A percentile compares a stretch with the other conserved stretches of the same genome.
Conservation (phyloP, 2,113 vertebrate genomes). For the Sphyrna mokarran region DNA sequence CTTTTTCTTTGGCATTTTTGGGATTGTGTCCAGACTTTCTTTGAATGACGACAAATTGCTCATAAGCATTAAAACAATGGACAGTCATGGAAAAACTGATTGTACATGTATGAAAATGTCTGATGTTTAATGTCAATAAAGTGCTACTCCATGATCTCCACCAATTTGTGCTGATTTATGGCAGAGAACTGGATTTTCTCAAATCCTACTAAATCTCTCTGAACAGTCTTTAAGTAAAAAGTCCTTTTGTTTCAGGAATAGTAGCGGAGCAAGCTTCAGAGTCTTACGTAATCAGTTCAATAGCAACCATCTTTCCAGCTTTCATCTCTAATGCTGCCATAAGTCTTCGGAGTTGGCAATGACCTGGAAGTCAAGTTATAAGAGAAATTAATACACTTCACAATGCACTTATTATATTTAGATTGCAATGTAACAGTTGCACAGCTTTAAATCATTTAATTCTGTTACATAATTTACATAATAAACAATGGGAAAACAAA, state of each 20-base stretch:
- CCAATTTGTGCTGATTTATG: constrained; percentile 65
- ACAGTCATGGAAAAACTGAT: constrained; percentile 56
- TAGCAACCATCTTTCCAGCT: constrained; percentile 98
- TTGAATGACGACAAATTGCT: constrained; percentile 52
- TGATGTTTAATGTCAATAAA: constrained; percentile 82
- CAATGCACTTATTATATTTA: neutral
- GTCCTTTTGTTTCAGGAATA: constrained; percentile 54
- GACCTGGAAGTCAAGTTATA: constrained; percentile 62
- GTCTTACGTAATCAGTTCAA: constrained; percentile 60
- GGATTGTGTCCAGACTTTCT: constrained; percentile 57
- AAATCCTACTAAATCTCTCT: constrained; percentile 58
- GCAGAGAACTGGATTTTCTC: constrained; percentile 62
- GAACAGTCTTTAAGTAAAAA: constrained; percentile 60
- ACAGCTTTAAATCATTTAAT: constrained; percentile 5
- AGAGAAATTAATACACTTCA: neutral
- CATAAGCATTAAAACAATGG: constrained; percentile 51
- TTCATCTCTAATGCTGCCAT: constrained; percentile 73
- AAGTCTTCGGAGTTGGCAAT: constrained; percentile 79
- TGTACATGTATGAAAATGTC: constrained; percentile 63
- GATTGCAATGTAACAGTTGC: neutral
- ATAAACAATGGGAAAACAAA: neutral
- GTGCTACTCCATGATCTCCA: constrained; percentile 82
- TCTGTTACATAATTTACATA: neutral
- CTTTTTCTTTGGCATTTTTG: constrained; percentile 86
- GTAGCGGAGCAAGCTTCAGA: constrained; percentile 51